Percentiles rank a stretch among this genome's conserved stretches.
Conservation (phyloP, 1,140 invertebrate genomes). For the Euwallacea similis region DNA sequence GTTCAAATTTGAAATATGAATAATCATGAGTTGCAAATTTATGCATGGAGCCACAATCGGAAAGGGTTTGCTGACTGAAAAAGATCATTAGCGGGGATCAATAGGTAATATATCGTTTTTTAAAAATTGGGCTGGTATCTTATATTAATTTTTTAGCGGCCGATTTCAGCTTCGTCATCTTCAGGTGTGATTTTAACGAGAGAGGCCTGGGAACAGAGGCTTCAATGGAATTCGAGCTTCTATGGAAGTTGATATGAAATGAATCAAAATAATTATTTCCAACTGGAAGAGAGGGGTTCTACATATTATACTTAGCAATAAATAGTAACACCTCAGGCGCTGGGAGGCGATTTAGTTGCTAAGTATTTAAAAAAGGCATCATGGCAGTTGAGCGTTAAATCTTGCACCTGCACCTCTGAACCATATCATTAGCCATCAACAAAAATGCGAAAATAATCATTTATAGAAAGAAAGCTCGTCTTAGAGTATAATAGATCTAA, state of each 20-base stretch:
- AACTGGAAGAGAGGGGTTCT: too few relatives aligned
- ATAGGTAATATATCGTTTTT: constrained; percentile 23
- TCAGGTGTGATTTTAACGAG: constrained; percentile 10
- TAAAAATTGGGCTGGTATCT: constrained; percentile 27
- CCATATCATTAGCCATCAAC: constrained; percentile 6
- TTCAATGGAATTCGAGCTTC: too few relatives aligned
- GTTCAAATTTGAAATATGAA: constrained; percentile 22
- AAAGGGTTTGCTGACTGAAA: constrained; percentile 15
- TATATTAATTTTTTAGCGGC: constrained; percentile 10
- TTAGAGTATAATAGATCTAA: constrained; percentile 9
- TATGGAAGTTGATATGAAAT: too few relatives aligned
- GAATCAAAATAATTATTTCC: too few relatives aligned
- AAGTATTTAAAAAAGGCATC: too few relatives aligned
- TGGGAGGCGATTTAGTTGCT: too few relatives aligned
- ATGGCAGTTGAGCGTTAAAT: constrained; percentile 9
- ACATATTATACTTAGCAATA: too few relatives aligned
- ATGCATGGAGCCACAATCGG: constrained; percentile 15
- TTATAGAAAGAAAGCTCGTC: constrained; percentile 6
- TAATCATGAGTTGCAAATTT: constrained; percentile 29
- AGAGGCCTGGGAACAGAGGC: too few relatives aligned
- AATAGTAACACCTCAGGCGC: too few relatives aligned
- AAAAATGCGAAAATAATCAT: constrained; percentile 14
- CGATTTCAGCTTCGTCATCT: constrained; percentile 15
- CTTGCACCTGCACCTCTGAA: constrained; percentile 19
- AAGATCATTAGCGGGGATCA: neutral